Conservation (phyloP, 1,140 invertebrate genomes). For the Dendroctonus ponderosae region DNA sequence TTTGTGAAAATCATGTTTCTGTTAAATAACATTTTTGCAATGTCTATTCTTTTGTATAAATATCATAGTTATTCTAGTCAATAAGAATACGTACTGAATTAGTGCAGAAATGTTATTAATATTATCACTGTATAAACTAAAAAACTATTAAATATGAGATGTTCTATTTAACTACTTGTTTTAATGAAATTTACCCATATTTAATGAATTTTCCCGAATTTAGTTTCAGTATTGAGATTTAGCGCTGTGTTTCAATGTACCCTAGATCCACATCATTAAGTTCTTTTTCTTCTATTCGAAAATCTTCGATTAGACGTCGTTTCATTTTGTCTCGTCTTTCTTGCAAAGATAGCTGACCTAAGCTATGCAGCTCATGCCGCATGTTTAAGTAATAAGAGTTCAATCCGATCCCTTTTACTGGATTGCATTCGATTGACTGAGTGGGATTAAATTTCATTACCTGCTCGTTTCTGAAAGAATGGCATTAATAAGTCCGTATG, state of each 20-base stretch:
- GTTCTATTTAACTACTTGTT: conserved; percentile 17
- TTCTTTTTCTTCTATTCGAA: conserved; percentile 21
- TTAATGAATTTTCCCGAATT: too few relatives aligned
- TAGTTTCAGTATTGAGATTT: background rate
- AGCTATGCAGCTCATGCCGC: conserved; percentile 10
- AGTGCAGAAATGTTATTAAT: conserved; percentile 28
- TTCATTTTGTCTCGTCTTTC: conserved; percentile 21
- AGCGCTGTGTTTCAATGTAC: conserved; percentile 23
- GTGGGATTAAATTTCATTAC: conserved; percentile 21
- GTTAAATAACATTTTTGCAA: conserved; percentile 15
- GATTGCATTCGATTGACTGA: conserved; percentile 17
- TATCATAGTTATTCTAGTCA: conserved; percentile 35
- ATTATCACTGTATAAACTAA: conserved; percentile 20
- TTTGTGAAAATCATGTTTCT: conserved; percentile 11
- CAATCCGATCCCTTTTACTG: conserved; percentile 7
- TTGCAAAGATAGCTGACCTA: conserved; percentile 2
- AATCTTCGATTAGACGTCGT: conserved; percentile 15
- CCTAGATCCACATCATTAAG: conserved; percentile 29
- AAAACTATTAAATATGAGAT: conserved; percentile 26
- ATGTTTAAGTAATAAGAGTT: conserved; percentile 27
- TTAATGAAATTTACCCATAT: too few relatives aligned
- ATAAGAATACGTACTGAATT: conserved; percentile 31
- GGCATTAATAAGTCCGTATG: too few relatives aligned
- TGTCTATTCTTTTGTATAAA: conserved; percentile 15
- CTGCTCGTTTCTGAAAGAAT: conserved; percentile 15